Evolutionary conservation across 2,113 vertebrate species (phyloP).

Genomic region (Sander vitreus): DNA sequence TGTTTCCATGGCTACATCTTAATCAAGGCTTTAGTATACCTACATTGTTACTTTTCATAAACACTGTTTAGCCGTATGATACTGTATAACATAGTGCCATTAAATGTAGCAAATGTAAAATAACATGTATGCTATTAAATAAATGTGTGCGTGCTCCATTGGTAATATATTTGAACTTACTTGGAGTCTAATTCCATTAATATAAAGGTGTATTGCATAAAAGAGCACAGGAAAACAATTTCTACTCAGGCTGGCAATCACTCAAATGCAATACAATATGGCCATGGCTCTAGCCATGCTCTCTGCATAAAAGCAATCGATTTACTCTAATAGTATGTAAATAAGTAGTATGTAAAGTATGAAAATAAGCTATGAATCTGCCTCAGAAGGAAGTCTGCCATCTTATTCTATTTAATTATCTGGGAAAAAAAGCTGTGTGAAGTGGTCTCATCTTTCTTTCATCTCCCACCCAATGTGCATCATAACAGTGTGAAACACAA

Average conservation of each 20-base stretch:
- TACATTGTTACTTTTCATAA: neutral
- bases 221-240: conserved; percentile 35
- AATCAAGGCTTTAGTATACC: neutral
- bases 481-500: conserved; percentile 1
- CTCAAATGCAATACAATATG: conserved; percentile 31
- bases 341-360: neutral
- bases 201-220: conserved; percentile 3
- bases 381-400: neutral
- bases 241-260: conserved; percentile 23
- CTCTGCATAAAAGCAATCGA: neutral
- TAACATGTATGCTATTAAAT: neutral
- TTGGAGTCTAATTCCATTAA: conserved; percentile 27
- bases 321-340: conserved; percentile 4
- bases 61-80: neutral
- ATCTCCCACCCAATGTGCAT: neutral
- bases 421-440: conserved; percentile 5
- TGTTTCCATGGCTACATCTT: neutral
- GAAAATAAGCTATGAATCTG: conserved; percentile 24
- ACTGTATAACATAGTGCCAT: neutral
- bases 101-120: neutral
- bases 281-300: conserved; percentile 14
- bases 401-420: conserved; percentile 25
- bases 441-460: neutral
- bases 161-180: neutral
- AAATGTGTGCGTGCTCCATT: neutral